These are phyloP conservation scores for Ammodramus savannarum DNA, from an alignment of 2,113 vertebrate genomes.

Conservation along the genomic window DNA sequence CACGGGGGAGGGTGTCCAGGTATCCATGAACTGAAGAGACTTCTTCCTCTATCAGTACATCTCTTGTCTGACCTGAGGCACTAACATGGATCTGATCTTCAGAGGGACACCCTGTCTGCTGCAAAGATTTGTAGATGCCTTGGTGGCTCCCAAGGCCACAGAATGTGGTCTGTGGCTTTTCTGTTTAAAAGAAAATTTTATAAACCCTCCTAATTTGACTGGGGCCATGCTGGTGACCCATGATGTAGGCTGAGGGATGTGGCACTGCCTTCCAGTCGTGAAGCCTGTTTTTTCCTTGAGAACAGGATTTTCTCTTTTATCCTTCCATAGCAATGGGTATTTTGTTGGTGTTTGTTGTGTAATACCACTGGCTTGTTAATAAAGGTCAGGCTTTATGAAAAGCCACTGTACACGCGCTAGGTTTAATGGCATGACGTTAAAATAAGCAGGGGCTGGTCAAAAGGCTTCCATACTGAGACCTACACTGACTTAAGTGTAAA, in stretches of 20 bases:
- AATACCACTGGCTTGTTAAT: neutral
- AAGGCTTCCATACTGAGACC: neutral
- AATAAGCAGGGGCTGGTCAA: neutral
- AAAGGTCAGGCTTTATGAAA: conserved; percentile 37
- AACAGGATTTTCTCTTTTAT: neutral
- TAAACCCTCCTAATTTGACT: neutral
- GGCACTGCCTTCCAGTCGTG: neutral
- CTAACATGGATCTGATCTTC: neutral
- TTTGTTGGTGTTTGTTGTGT: conserved; percentile 3
- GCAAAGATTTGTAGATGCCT: neutral
- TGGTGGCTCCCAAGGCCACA: neutral
- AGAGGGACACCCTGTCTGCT: neutral
- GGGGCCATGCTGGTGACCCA: neutral
- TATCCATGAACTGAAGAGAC: accelerated
- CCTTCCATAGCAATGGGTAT: accelerated
- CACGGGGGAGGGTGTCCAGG: accelerated
- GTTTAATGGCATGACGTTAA: neutral
- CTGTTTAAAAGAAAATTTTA: neutral
- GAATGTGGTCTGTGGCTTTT: neutral
- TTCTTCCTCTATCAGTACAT: neutral
- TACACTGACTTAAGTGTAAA: neutral
- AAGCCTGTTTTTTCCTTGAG: neutral
- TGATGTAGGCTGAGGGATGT: neutral
- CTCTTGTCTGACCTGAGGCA: neutral
- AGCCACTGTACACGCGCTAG: neutral